These are phyloP conservation scores for Phoxinus dragarum DNA, from an alignment of 2,797 vertebrate species.

Conservation along the genomic window DNA sequence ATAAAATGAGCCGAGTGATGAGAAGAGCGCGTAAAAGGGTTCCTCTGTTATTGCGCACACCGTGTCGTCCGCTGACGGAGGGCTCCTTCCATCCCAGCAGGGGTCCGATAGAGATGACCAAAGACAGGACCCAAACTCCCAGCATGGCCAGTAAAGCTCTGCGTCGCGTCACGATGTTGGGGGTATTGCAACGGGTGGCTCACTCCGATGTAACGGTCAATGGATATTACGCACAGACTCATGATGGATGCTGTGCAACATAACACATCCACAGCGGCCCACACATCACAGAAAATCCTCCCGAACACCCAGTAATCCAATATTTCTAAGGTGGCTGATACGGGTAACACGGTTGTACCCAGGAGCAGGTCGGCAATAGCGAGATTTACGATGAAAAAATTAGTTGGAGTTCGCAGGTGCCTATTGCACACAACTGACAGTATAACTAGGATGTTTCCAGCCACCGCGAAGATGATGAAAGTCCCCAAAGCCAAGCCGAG, in stretches of 20 bases:
- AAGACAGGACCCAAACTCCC: constrained; percentile 51
- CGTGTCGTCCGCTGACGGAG: constrained; percentile 45
- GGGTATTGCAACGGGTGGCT: constrained; percentile 59
- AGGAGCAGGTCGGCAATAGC: constrained; percentile 54
- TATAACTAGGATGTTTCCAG: constrained; percentile 58
- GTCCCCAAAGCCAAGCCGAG: constrained; percentile 50
- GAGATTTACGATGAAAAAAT: constrained; percentile 57
- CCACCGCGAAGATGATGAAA: constrained; percentile 57
- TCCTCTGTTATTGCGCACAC: constrained; percentile 60
- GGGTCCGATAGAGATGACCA: constrained; percentile 56
- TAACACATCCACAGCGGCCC: constrained; percentile 54
- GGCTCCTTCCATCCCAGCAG: constrained; percentile 63
- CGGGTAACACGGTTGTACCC: constrained; percentile 51
- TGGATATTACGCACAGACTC: constrained; percentile 59
- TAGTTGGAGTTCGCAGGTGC: constrained; percentile 50
- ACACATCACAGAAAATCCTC: constrained; percentile 55
- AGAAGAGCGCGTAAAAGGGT: constrained; percentile 62
- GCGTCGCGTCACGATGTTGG: constrained; percentile 57
- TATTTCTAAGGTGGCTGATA: constrained; percentile 53
- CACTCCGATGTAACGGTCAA: constrained; percentile 61
- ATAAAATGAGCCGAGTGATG: constrained; percentile 62
- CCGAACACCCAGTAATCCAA: constrained; percentile 53
- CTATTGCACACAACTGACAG: constrained; percentile 53
- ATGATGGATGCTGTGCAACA: constrained; percentile 60
- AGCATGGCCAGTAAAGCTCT: constrained; percentile 56